These are phyloP conservation scores for Thaumatotibia leucotreta DNA, from an alignment of 1,140 invertebrate species.

Conservation along the genomic window DNA sequence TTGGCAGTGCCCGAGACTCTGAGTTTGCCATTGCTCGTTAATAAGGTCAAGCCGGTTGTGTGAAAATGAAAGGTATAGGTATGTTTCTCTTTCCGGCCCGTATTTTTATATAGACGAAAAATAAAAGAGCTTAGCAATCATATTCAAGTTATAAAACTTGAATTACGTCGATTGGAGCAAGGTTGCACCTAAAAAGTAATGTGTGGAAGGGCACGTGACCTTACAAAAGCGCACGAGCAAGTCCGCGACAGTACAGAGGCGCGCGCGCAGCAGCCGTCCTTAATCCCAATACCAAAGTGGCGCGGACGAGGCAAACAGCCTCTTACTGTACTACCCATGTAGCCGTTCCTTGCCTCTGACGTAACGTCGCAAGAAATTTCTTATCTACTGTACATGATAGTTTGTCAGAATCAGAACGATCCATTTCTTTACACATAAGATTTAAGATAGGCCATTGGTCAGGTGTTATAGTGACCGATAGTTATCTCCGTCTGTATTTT, in stretches of 20 bases:
- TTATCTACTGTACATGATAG: not conserved
- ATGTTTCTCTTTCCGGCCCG: too few relatives aligned
- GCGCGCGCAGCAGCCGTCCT: conserved; percentile 21
- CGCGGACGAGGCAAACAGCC: conserved; percentile 27
- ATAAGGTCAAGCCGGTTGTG: too few relatives aligned
- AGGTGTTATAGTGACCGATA: too few relatives aligned
- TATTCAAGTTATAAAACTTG: not conserved
- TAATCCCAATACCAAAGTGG: conserved; percentile 26
- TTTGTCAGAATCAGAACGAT: not conserved
- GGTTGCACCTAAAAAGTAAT: not conserved
- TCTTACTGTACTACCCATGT: conserved; percentile 19
- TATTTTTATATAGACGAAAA: too few relatives aligned
- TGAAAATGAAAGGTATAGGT: too few relatives aligned
- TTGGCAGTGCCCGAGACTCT: too few relatives aligned
- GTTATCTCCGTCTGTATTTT: too few relatives aligned
- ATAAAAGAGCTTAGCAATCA: too few relatives aligned
- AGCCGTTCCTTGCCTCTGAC: not conserved
- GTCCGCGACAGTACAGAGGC: not conserved
- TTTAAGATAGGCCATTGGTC: too few relatives aligned
- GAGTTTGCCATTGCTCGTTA: too few relatives aligned
- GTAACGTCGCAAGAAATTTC: not conserved
- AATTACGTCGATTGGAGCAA: not conserved
- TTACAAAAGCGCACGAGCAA: conserved; percentile 6
- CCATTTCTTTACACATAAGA: too few relatives aligned
- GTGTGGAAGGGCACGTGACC: not conserved